Conservation (phyloP, 2,888 invertebrate species). For the Caenorhabditis auriculariae region DNA sequence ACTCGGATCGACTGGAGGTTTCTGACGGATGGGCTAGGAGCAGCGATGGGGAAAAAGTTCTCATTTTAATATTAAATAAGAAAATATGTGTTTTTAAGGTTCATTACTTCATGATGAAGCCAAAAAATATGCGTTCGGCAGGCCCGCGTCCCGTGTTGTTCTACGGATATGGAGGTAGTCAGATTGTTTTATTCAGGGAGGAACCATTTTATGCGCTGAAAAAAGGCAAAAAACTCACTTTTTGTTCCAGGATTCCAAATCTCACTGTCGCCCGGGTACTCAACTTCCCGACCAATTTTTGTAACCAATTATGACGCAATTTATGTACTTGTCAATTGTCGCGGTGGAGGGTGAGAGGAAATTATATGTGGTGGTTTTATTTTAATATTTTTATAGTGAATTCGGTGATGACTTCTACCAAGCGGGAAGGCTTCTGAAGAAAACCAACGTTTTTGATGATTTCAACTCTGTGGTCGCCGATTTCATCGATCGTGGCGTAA, state of each 20-base stretch:
- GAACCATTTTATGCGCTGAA: not conserved
- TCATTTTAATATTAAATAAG: not conserved
- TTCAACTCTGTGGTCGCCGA: slow-evolving; percentile 89
- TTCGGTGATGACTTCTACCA: slow-evolving; percentile 96
- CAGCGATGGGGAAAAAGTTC: too few relatives aligned
- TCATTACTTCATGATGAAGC: slow-evolving; percentile 85
- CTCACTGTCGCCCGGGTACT: slow-evolving; percentile 85
- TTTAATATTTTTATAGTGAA: slow-evolving; percentile 73
- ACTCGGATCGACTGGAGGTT: too few relatives aligned
- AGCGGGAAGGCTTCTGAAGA: slow-evolving; percentile 83
- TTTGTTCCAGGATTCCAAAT: slow-evolving; percentile 71
- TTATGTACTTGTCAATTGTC: slow-evolving; percentile 86
- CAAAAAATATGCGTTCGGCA: slow-evolving; percentile 54
- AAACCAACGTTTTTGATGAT: slow-evolving; percentile 96
- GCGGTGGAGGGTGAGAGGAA: slow-evolving; percentile 84
- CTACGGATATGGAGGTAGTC: slow-evolving; percentile 87
- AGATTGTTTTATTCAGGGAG: not conserved
- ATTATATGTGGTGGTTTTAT: not conserved
- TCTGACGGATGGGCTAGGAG: too few relatives aligned
- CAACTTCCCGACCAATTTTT: slow-evolving; percentile 82
- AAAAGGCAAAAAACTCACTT: not conserved
- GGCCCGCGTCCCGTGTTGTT: slow-evolving; percentile 75
- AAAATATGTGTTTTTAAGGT: slow-evolving; percentile 64
- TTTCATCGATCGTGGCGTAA: slow-evolving; percentile 80
- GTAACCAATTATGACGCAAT: slow-evolving; percentile 86